Conservation (phyloP, 2,113 vertebrate genomes). For the Poecile atricapillus region DNA sequence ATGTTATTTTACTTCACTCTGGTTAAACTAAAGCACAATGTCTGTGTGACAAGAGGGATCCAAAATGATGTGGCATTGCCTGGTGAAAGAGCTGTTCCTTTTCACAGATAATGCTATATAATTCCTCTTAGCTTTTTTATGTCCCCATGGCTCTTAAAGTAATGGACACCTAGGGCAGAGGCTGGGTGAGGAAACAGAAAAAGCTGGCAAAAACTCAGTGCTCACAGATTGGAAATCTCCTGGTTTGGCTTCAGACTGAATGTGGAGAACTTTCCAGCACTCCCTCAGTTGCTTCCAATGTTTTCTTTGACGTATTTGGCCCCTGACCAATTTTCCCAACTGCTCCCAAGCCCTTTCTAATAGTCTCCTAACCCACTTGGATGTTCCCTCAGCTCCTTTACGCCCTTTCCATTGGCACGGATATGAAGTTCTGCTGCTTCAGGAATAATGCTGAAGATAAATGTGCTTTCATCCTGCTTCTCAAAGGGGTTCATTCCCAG, state of each 20-base stretch:
- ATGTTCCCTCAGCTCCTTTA: constrained; percentile 8
- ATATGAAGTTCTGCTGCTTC: constrained; percentile 18
- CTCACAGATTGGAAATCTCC: constrained; percentile 34
- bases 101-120: neutral
- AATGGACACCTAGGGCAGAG: neutral
- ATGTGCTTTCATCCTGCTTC: constrained; percentile 26
- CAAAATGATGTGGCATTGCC: neutral
- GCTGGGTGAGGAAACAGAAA: neutral
- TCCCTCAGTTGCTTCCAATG: neutral
- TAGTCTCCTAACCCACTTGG: constrained; percentile 34
- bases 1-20: neutral
- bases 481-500: neutral
- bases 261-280: constrained; percentile 3
- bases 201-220: neutral
- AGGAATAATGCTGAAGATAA: constrained; percentile 27
- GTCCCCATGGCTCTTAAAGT: neutral
- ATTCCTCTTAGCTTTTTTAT: neutral
- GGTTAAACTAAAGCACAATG: neutral
- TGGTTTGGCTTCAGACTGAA: constrained; percentile 40
- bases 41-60: neutral
- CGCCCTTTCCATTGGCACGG: neutral
- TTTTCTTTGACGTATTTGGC: constrained; percentile 52
- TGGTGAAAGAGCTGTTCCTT: neutral
- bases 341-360: constrained; percentile 46
- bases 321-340: constrained; percentile 44